Conservation (phyloP, 2,113 vertebrate genomes). For the Chloebia gouldiae region DNA sequence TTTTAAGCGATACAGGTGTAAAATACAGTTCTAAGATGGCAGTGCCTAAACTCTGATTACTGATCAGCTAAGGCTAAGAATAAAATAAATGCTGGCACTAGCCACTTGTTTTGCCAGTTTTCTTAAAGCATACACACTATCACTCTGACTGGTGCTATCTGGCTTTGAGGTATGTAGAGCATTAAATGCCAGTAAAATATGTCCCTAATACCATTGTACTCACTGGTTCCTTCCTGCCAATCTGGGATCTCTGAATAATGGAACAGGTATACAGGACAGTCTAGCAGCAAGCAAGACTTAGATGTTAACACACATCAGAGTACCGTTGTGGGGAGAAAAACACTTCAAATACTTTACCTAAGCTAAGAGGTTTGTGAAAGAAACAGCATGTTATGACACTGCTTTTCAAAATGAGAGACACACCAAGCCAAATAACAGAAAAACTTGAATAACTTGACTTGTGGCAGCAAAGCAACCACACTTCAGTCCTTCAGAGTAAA, state of each 20-base stretch:
- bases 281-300: background rate
- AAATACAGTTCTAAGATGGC: background rate
- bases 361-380: background rate
- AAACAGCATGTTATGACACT: background rate
- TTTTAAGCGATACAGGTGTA: background rate
- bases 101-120: background rate
- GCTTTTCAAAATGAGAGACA: background rate
- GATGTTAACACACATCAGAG: background rate
- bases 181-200: background rate
- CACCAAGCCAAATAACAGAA: background rate
- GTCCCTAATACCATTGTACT: background rate
- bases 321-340: background rate
- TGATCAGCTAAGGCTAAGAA: background rate
- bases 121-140: background rate
- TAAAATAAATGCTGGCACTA: background rate
- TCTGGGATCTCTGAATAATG: background rate
- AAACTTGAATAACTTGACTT: background rate
- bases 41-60: background rate
- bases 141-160: background rate
- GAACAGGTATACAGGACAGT: background rate
- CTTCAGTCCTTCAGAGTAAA: background rate
- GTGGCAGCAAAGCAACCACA: background rate
- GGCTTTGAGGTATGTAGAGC: background rate
- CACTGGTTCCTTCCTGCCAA: background rate
- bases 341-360: background rate